Evolutionary conservation across 2,888 invertebrate species (phyloP), one percentile per base, ranked within the genome.

Genomic region (Carpatolechia fugitivella): DNA sequence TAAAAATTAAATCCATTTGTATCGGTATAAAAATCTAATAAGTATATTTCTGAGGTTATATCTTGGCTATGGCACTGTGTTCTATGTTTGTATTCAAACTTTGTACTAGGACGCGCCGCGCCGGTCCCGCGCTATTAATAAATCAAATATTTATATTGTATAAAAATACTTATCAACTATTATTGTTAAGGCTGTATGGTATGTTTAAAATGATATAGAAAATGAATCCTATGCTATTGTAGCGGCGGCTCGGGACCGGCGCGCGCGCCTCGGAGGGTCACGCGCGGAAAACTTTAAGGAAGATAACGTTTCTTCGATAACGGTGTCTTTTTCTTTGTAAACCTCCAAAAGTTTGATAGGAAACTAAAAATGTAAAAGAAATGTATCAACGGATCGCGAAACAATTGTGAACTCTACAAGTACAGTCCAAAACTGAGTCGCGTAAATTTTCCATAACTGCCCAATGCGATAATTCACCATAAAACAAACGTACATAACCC

Each of bases 1-100:
- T 89, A 85, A 90, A 87, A 90, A 90, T 88, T 90, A 90, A 90
- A 90, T 90, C 89, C 89, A 90, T 90, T 89, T 89, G 86, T 90
- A 88, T 88, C 83, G 89, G 89, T 90, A 90, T 90, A 88, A 90
- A 86, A 90, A 87, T 89, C 88, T 89, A 87, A 76, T 89, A 86
- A 84, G 86, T 87, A 87, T 88, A 87, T 85, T 85, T 89, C 83
- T 90, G 90, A 89, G 90, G 90, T 90, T 85, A 76, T 73, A 70
- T 78, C 75, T 76, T 70, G 86, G 85, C 87, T 89, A 90, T 90
- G 90, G 90, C 90, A 90, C 90, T 86, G 76, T 78, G 65, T 72
- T 73, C 76, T 78, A 69, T 80, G 68, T 75, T 72, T 87, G 87
- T 74, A 86, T 83, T 89, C 89, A 90, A 90, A 90, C 90, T 89